Evolutionary conservation across 2,113 vertebrate genomes (phyloP).

Genomic region (Ammodytes marinus): DNA sequence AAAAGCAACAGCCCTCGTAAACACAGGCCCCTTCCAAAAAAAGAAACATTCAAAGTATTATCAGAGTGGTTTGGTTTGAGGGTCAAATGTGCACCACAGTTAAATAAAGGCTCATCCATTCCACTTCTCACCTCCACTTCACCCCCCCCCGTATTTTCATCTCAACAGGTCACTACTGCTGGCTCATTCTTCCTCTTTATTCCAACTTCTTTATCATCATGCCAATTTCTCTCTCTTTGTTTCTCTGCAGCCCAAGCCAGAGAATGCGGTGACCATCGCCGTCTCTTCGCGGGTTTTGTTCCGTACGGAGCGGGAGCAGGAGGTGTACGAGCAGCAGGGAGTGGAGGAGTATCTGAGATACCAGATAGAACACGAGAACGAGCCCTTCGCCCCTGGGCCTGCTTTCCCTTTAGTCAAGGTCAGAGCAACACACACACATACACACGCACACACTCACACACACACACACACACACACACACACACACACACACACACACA

Average conservation of each 20-base stretch:
- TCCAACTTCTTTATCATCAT: neutral
- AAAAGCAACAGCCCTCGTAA: neutral
- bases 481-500: no score
- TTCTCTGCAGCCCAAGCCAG: slow-evolving; percentile 90
- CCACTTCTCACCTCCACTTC: neutral
- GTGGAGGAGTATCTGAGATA: slow-evolving; percentile 95
- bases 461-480: no score
- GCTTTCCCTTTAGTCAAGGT: slow-evolving; percentile 98
- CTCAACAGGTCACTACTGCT: neutral
- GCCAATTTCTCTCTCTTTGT: neutral
- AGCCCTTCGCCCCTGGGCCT: slow-evolving; percentile 93
- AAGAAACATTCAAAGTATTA: neutral
- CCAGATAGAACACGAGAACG: slow-evolving; percentile 94
- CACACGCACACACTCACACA: neutral
- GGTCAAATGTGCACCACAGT: neutral
- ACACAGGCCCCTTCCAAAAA: neutral
- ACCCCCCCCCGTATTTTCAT: neutral
- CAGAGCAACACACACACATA: neutral
- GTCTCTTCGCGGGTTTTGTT: slow-evolving; percentile 96
- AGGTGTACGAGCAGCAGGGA: slow-evolving; percentile 90
- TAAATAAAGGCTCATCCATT: neutral
- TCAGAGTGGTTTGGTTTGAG: slow-evolving; percentile 11
- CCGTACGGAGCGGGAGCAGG: slow-evolving; percentile 95
- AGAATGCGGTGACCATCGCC: slow-evolving; percentile 95
- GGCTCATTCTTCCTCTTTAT: no score